phyloP scores from a whole-genome alignment of 2,888 invertebrate species.

The Metopia argyrocephala region DNA sequence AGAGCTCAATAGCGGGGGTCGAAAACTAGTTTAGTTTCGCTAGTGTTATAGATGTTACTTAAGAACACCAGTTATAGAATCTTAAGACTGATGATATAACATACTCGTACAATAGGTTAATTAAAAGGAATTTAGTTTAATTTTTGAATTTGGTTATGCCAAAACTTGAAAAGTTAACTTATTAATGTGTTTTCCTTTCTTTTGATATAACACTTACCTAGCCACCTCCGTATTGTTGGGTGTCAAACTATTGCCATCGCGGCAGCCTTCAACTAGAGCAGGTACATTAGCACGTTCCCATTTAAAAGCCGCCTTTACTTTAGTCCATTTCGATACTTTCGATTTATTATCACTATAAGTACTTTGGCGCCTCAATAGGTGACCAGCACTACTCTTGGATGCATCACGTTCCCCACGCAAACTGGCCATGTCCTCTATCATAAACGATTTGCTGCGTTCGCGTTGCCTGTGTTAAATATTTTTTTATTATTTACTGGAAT shows the following conservation, averaged over 20 bases:
- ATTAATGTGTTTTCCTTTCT: too few species aligned
- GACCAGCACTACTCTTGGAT: conserved; percentile 63
- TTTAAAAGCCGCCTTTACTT: conserved; percentile 92
- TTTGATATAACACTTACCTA: conserved; percentile 69
- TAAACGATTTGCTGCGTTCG: conserved; percentile 84
- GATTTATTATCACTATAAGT: conserved; percentile 77
- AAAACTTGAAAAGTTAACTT: too few species aligned
- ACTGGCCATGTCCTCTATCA: conserved; percentile 81
- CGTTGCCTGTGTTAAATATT: conserved; percentile 73
- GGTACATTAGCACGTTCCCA: conserved; percentile 87
- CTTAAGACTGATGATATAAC: too few species aligned
- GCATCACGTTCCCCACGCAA: conserved; percentile 68
- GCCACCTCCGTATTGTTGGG: conserved; percentile 80
- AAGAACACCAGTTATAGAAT: too few species aligned
- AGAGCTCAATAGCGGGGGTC: too few species aligned
- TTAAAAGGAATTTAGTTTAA: too few species aligned
- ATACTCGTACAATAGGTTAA: too few species aligned
- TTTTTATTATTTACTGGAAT: background rate
- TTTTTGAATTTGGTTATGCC: too few species aligned
- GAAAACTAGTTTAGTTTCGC: too few species aligned
- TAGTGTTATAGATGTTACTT: too few species aligned
- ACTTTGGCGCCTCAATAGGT: conserved; percentile 75
- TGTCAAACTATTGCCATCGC: conserved; percentile 77
- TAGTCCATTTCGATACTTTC: conserved; percentile 89
- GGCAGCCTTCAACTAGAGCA: conserved; percentile 74